Base-by-base conservation (phyloP, 2,888 invertebrate species). In the Tachina fera region DNA sequence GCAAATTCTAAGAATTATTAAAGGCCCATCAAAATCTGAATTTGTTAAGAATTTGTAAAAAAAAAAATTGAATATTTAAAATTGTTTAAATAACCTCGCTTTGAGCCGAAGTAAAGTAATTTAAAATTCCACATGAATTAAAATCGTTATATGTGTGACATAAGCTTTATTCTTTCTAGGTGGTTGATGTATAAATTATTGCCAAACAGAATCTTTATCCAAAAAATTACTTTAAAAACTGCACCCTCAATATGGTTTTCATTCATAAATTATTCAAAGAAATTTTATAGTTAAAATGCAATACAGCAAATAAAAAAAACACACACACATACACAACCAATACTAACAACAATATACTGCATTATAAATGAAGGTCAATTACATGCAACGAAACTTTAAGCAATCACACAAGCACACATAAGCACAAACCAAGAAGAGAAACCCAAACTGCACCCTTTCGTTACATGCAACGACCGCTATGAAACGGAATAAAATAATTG, bases 281-380 rank as follows among this genome's bases (percentile, higher is more conserved):
- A 82, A 82, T 61, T 75, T 61, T 70, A 75, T 61, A 68, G 75
- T 56, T 82, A 70, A 75, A 76, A 82, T 76, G 75, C 60, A 82
- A 63, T 49, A 68, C 45, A 70, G 63, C 11, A 75, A 72, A 41
- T 14, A 77, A 63, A 45, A 39, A 76, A 67, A 6, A 61, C 5
- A 10, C 39, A 39, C 1, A 81, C 41, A 39, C 56, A 56, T 19
- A 9, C 1, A 53, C n/a, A 16, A 68, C 11, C 47, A 72, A 60
- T 39, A 49, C 49, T n/a, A 80, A 60, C 39, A 63, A 47, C 43
- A 79, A 63, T 51, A 79, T 43, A 60, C 71, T 72, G 61, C 67
- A 80, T 68, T 86, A 72, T 80, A 45, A 80, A 83, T 80, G 79
- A 86, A 86, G 86, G 86, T 86, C 86, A 86, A 86, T 86, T 86